A percentile compares a stretch with the other conserved stretches of the same genome.
phyloP scores from a whole-genome alignment of 2,113 vertebrate genomes.

The Glaucomys volans region DNA sequence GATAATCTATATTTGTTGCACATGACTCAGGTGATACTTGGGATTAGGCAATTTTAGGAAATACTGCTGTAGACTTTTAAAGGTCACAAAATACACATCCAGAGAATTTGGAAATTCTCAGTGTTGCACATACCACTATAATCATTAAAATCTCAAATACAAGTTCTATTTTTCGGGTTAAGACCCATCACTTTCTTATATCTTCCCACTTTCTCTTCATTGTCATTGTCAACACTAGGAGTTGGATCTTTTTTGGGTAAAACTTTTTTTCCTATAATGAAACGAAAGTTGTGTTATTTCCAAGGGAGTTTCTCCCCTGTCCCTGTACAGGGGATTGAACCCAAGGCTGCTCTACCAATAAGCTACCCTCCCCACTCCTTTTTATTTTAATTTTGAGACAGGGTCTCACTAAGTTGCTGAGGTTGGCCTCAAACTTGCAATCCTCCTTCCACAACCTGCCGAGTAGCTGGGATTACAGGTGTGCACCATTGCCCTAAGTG shows the following conservation, averaged over 20 bases:
- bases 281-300: not conserved
- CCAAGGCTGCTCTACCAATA: no score
- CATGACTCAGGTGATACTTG: not conserved
- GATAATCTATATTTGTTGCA: not conserved
- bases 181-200: not conserved
- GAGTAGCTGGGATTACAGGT: no score
- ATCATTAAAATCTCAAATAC: not conserved
- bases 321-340: no score
- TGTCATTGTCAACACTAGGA: not conserved
- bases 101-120: not conserved
- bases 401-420: no score
- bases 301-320: not conserved
- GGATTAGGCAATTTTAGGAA: conserved; percentile 33
- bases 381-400: no score
- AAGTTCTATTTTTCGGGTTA: conserved; percentile 1
- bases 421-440: no score
- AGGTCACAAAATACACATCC: not conserved
- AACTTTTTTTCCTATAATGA: not conserved
- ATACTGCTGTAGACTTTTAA: not conserved
- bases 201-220: not conserved
- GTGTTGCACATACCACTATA: not conserved
- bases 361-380: no score
- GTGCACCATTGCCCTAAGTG: no score
- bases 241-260: not conserved
- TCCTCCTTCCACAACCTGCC: no score